phyloP scores from a whole-genome alignment of 2,797 vertebrate genomes.

The Thaleichthys pacificus region DNA sequence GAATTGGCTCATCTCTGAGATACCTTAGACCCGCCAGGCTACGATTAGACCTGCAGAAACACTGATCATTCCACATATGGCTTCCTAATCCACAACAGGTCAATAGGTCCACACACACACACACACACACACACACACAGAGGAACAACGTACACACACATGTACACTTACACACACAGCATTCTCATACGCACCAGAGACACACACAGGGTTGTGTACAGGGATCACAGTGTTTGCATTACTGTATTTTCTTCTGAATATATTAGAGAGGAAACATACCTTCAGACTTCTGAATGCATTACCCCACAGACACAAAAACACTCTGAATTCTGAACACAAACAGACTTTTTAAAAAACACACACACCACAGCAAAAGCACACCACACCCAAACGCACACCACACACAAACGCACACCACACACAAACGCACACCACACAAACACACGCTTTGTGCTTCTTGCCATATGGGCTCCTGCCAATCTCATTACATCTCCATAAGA shows the following conservation, averaged over 20 bases:
- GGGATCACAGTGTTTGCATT: conserved; percentile 50
- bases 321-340: background rate
- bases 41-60: conserved; percentile 34
- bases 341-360: background rate
- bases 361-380: background rate
- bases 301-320: background rate
- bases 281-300: no score
- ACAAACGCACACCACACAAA: conserved; percentile 2
- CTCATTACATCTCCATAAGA: conserved; percentile 40
- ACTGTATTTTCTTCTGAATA: conserved; percentile 11
- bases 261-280: no score
- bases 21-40: conserved; percentile 34
- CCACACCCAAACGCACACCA: background rate
- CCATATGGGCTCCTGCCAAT: conserved; percentile 13
- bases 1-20: conserved; percentile 13
- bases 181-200: background rate
- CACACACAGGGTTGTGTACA: conserved; percentile 39
- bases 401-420: conserved; percentile 8
- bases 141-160: background rate
- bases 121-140: background rate
- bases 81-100: conserved; percentile 39
- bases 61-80: conserved; percentile 15
- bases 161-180: background rate
- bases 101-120: background rate
- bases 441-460: background rate